Evolutionary conservation across 2,113 vertebrate species (phyloP), one percentile per base, ranked within the genome.

Genomic region (Cyanoderma ruficeps): DNA sequence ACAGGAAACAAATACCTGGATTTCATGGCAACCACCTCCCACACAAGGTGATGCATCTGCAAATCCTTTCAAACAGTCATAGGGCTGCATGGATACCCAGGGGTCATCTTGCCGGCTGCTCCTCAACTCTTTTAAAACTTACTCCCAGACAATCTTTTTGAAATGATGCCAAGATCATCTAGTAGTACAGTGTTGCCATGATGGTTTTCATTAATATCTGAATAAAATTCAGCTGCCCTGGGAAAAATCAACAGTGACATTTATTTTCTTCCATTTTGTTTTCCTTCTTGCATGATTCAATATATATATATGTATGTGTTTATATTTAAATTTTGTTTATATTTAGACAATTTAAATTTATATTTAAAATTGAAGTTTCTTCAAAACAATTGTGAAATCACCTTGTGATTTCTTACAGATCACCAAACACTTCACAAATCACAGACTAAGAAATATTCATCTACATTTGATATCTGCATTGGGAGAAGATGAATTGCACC

Each of bases 331-430:
- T 81, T 64, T 39, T 65, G 10, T n/a, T 33, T 56, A 19, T 41
- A 47, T 56, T 84, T 46, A 64, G 74, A 47, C 11, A n/a, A 74
- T 19, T 37, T 15, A n/a, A 74, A 65, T 72, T 83, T 69, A 33
- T 90, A n/a, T 83, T 64, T 64, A 44, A 91, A 94, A 84, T 25
- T 64, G 65, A 92, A 47, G 15, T 12, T 68, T 47, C 41, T 94
- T 84, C 89, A 89, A 86, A 91, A 87, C 47, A 78, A 50, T 55
- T 42, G n/a, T 82, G 86, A 94, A 95, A 78, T 75, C 76, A 89
- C 76, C 50, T 95, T 77, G 75, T 92, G 59, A 90, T 90, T 59
- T 80, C 70, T 94, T 90, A 83, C 83, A 90, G 59, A 86, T 67
- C 55, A 92, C 67, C 59, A 95, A 93, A 85, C 17, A 17, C 55